Evolutionary conservation across 1,140 invertebrate species (phyloP), one percentile per base, ranked within the genome.

Genomic region (Pollicipes pollicipes): DNA sequence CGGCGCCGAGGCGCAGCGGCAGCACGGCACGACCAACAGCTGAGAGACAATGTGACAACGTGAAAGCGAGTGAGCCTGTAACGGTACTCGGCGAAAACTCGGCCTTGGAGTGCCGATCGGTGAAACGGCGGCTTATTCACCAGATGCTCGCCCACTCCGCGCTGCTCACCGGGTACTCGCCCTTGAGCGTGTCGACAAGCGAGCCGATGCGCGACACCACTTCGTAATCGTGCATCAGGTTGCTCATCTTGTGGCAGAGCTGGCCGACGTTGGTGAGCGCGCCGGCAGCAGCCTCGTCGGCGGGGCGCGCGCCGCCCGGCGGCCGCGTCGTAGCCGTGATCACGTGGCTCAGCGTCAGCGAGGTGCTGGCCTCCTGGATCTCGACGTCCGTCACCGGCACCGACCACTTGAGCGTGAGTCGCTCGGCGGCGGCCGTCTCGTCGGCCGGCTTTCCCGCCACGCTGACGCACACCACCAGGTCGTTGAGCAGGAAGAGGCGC

Each of bases 181-280:
- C 85, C 76, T 88, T 86, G 1, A 94, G 82, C 3, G 88, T 86
- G 13, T 85, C 83, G 21, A 90, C 85, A 30, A 94, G 80, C 73
- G 89, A 86, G 64, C 78, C 76, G 68, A 86, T 83, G 69, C 85
- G 77, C 68, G 86, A 91, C 74, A 94, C 87, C 0, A 93, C 86
- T 79, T 93, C 90, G 78, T 92, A 92, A 82, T 96, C 93, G 79
- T 95, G 91, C 87, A 95, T 91, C 70, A 96, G 83, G 73, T 91
- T 87, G 75, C 88, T 89, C 87, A 96, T 91, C 80, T 94, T 91
- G 72, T 85, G 85, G 79, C 88, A 91, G 3, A 92, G 81, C 76
- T 85, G 90, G 76, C 91, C 89, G 1, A 87, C 88, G 26, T 73
- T 75, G 26, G 68, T 58, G 29, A 68, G n/a, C 3, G 45, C 68